Evolutionary conservation across 2,113 vertebrate genomes (phyloP), one percentile per base, ranked within the genome.

Genomic region (Cyprichromis sp.): DNA sequence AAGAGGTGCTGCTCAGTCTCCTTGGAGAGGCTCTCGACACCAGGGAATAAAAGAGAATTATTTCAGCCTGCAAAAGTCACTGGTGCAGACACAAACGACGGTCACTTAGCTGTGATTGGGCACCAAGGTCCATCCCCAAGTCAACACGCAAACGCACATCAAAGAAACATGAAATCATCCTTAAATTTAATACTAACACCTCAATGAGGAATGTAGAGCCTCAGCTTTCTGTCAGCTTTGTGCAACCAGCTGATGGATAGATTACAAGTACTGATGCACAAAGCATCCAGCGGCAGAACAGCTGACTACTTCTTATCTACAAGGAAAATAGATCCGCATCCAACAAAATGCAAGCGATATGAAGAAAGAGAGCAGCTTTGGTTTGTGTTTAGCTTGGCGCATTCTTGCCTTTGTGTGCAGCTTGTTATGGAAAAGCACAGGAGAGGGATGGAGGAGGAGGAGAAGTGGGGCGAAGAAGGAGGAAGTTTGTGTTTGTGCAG

Each of bases 401-500:
- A 85, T 21, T 42, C 57, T 19, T 31, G 89, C 57, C 81, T 92
- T 92, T 94, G 94, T 94, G 87, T 92, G 87, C 40, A 81, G 86
- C 78, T 83, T 88, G 86, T 93, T 92, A 85, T 79, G 83, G 87
- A 86, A 90, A 92, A 84, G 76, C 73, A 86, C n/a, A 87, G 78
- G 11, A 81, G 84, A 71, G n/a, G 16, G 81, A 76, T 1, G 45
- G 71, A 68, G 63, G 61, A 66, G 61, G 50, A 76, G 80, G 42
- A 84, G 83, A 89, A 91, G 84, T 14, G 45, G 34, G 26, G 21
- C 17, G 50, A 84, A 88, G 85, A 68, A 84, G 50, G 38, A 94
- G 92, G 93, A 95, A 94, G 93, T 91, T 92, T 80, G 87, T 93
- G 91, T 93, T 94, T 94, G 90, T 87, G 88, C 80, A 90, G 88